Evolutionary conservation across 2,113 vertebrate species (phyloP).

Genomic region (Cacatua alba): DNA sequence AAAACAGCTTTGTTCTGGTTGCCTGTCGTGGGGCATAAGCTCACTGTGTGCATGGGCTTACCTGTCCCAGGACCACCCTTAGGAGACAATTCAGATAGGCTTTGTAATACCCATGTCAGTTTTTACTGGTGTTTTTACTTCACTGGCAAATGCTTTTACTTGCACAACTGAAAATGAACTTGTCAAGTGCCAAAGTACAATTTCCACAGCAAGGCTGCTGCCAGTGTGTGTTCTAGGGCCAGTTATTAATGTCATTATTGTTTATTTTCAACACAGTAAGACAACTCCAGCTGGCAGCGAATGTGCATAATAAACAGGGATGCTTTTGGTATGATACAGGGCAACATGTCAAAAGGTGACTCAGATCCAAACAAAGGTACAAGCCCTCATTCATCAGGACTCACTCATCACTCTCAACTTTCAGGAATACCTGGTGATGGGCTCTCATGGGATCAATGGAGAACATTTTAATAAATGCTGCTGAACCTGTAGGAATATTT

Average conservation of each 20-base stretch:
- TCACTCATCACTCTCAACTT: neutral
- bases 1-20: neutral
- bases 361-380: neutral
- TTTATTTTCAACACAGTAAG: neutral
- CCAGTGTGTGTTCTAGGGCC: neutral
- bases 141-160: neutral
- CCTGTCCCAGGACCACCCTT: neutral
- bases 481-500: neutral
- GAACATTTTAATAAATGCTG: neutral
- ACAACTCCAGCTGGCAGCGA: neutral
- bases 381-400: neutral
- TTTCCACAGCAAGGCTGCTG: neutral
- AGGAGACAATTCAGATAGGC: neutral
- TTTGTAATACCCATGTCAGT: neutral
- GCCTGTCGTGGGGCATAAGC: fast-evolving
- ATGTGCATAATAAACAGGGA: neutral
- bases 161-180: neutral
- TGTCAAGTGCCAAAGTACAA: neutral
- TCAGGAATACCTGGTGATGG: neutral
- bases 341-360: neutral
- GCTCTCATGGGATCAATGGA: neutral
- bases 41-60: neutral
- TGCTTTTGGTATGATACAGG: neutral
- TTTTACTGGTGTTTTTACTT: neutral
- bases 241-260: neutral